phyloP scores from a whole-genome alignment of 2,888 invertebrate genomes.

The Stramonita haemastoma region DNA sequence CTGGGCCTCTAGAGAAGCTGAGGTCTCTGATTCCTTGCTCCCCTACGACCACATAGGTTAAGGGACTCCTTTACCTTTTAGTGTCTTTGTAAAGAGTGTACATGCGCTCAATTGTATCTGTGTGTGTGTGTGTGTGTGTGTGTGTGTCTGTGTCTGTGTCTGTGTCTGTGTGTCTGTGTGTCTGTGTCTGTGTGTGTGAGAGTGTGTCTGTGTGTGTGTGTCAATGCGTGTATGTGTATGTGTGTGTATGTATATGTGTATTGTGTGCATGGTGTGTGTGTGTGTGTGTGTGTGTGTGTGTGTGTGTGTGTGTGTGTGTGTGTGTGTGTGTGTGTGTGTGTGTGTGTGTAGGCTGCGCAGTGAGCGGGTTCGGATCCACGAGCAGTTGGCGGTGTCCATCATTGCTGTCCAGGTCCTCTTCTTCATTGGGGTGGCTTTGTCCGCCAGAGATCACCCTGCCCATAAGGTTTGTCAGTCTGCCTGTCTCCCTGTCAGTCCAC shows the following conservation, averaged over 20 bases:
- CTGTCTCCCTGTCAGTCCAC: neutral
- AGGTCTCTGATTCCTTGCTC: no score
- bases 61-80: no score
- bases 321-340: neutral
- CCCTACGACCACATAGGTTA: no score
- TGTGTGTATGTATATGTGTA: neutral
- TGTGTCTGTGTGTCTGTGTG: neutral
- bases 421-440: constrained; percentile 62
- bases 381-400: constrained; percentile 68
- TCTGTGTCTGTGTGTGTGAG: neutral
- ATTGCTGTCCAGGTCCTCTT: constrained; percentile 65
- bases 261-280: neutral
- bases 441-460: neutral
- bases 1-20: no score
- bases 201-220: neutral
- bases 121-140: constrained; percentile 26
- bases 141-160: constrained; percentile 24
- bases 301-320: neutral
- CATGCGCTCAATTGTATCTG: neutral
- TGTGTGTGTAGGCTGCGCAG: constrained; percentile 57
- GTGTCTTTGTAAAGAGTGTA: no score
- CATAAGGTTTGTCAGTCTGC: neutral
- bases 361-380: constrained; percentile 67
- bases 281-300: neutral
- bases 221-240: neutral